These are phyloP conservation scores for Neogale vison DNA, from an alignment of 2,113 vertebrate species.

Conservation along the genomic window DNA sequence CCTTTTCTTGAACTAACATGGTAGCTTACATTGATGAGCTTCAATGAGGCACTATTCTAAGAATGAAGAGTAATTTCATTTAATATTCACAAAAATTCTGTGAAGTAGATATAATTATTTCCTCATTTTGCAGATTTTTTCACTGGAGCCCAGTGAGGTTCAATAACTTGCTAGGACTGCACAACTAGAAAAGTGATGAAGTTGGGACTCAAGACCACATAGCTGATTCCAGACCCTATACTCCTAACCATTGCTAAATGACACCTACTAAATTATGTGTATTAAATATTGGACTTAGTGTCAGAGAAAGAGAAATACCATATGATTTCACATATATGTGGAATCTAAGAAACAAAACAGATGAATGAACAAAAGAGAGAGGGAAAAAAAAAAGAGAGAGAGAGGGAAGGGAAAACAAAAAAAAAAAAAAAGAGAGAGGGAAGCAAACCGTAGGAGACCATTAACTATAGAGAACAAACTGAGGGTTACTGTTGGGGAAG, in stretches of 20 bases:
- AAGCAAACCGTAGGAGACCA: neutral
- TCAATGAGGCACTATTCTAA: neutral
- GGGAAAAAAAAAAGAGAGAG: neutral
- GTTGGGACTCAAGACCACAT: neutral
- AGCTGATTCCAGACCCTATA: neutral
- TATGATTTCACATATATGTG: neutral
- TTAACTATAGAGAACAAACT: neutral
- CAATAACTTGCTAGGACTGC: neutral
- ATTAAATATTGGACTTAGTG: neutral
- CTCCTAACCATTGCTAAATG: neutral
- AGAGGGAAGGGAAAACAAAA: neutral
- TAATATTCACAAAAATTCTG: neutral
- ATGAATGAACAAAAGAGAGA: neutral
- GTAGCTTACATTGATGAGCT: neutral
- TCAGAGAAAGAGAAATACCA: neutral
- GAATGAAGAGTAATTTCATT: neutral
- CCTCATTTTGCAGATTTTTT: neutral
- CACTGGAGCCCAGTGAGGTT: neutral
- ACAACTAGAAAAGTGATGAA: neutral
- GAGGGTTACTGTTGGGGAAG: neutral
- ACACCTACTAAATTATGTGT: neutral
- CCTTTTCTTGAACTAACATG: neutral
- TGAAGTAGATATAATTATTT: neutral
- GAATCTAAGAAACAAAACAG: neutral
- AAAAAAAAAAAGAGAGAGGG: neutral